A percentile compares a stretch with the other conserved stretches of the same genome.
Conservation (phyloP, 2,797 vertebrate species). For the Pampus argenteus region DNA sequence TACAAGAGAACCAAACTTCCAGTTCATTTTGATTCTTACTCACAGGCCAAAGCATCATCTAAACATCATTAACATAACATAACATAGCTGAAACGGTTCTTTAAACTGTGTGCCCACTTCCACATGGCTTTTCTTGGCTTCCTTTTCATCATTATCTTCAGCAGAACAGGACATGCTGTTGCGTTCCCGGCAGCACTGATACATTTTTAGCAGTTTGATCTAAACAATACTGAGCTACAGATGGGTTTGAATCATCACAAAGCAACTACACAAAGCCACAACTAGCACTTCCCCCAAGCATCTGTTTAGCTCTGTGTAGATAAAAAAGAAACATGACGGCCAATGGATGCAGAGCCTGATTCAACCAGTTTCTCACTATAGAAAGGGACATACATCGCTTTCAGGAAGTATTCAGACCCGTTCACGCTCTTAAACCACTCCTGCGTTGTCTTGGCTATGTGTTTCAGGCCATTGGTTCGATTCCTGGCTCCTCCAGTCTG, state of each 20-base stretch:
- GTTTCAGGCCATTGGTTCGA: no score
- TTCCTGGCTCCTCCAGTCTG: no score
- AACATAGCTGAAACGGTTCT: constrained; percentile 26
- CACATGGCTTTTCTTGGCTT: constrained; percentile 33
- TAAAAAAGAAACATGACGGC: constrained; percentile 24
- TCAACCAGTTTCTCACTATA: constrained; percentile 21
- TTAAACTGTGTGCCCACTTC: constrained; percentile 20
- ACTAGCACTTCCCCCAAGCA: constrained; percentile 41
- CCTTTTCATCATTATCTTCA: constrained; percentile 49
- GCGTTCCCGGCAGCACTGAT: constrained; percentile 52
- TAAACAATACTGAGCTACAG: constrained; percentile 46
- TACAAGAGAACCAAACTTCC: not conserved
- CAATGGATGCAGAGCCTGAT: constrained; percentile 23
- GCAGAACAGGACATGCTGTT: constrained; percentile 56
- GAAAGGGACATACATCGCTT: not conserved
- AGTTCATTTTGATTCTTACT: constrained; percentile 25
- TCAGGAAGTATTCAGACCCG: no score
- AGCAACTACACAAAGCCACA: constrained; percentile 42
- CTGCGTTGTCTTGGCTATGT: no score
- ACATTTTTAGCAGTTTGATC: constrained; percentile 60
- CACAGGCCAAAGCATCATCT: constrained; percentile 33
- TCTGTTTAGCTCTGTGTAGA: constrained; percentile 47
- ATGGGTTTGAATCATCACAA: constrained; percentile 58
- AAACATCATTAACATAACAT: constrained; percentile 31
- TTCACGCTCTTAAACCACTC: no score